A percentile compares a stretch with the other conserved stretches of the same genome.
These are phyloP conservation scores for Thecocarcelia acutangulata DNA, from an alignment of 2,888 invertebrate species.

Conservation along the genomic window DNA sequence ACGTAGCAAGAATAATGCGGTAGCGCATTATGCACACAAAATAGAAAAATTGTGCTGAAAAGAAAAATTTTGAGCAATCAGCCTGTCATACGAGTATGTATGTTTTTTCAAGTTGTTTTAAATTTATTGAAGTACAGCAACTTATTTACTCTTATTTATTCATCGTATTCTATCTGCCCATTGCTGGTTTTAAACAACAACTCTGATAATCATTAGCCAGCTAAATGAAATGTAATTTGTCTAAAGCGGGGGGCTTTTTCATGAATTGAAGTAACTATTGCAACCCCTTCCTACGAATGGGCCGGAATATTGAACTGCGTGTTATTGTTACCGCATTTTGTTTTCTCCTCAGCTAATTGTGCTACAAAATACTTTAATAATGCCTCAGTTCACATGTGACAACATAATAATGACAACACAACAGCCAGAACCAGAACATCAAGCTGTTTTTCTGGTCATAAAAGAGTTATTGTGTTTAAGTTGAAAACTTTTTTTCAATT, in stretches of 20 bases:
- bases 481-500: conserved; percentile 18
- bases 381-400: conserved; percentile 62
- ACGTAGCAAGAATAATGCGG: too few relatives aligned
- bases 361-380: conserved; percentile 64
- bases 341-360: conserved; percentile 1
- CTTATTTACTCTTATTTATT: too few relatives aligned
- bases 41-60: too few relatives aligned
- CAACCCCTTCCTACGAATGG: conserved; percentile 42
- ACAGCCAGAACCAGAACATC: conserved; percentile 9
- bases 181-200: conserved; percentile 51
- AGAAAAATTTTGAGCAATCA: too few relatives aligned
- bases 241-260: conserved; percentile 36
- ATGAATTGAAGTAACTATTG: conserved; percentile 34
- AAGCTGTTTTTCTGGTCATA: conserved; percentile 42
- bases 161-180: too few relatives aligned
- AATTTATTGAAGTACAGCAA: too few relatives aligned
- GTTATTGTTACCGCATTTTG: conserved; percentile 32
- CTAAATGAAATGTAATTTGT: conserved; percentile 31
- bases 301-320: background rate
- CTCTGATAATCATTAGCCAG: conserved; percentile 59
- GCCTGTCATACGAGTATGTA: too few relatives aligned
- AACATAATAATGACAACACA: conserved; percentile 57
- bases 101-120: too few relatives aligned
- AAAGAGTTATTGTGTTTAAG: conserved; percentile 11
- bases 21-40: too few relatives aligned